Conservation (phyloP, 2,113 vertebrate species). For the Diphyllodes magnificus region DNA sequence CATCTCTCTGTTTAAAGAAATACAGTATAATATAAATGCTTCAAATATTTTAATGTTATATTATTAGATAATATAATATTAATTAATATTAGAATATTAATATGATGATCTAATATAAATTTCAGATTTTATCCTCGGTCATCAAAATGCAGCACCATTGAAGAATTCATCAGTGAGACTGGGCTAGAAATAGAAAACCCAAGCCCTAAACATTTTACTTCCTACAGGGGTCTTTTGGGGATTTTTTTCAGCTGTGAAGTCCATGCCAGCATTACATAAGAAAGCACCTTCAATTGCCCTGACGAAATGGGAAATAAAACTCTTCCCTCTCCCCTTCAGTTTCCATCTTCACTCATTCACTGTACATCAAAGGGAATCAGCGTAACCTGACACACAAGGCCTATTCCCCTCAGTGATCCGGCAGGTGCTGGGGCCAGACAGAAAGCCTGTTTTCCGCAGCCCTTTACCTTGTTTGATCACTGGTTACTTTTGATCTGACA, state of each 20-base stretch:
- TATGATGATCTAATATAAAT: background rate
- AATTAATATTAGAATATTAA: background rate
- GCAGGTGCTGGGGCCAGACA: conserved; percentile 78
- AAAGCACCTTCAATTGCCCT: conserved; percentile 44
- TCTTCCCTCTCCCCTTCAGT: conserved; percentile 59
- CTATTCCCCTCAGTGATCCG: conserved; percentile 70
- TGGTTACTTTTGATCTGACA: conserved; percentile 82
- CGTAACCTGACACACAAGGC: conserved; percentile 71
- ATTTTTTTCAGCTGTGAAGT: background rate
- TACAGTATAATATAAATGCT: background rate
- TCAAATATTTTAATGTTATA: background rate
- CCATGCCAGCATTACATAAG: background rate
- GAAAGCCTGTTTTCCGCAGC: conserved; percentile 78
- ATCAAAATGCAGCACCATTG: background rate
- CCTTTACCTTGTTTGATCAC: conserved; percentile 79
- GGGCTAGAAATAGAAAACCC: background rate
- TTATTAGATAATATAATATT: background rate
- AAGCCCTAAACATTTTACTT: background rate
- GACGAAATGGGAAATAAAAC: conserved; percentile 62
- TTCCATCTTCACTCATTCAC: conserved; percentile 64
- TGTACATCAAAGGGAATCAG: conserved; percentile 76
- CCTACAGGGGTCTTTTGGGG: background rate
- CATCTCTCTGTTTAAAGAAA: background rate
- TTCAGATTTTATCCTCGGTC: background rate
- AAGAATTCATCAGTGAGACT: background rate